phyloP scores from a whole-genome alignment of 2,113 vertebrate genomes.

The Delphinapterus leucas region DNA sequence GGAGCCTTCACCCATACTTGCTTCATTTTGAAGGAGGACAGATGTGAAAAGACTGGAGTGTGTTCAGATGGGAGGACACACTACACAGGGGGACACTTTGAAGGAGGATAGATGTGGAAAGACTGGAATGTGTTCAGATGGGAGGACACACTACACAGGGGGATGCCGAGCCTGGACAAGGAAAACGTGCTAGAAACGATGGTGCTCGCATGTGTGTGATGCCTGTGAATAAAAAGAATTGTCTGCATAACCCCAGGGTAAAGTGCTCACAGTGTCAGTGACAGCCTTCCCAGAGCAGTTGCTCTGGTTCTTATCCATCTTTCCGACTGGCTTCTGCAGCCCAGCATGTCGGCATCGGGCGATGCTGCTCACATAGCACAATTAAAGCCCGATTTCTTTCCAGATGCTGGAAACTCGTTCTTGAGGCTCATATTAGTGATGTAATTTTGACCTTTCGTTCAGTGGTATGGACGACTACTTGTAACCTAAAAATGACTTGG shows the following conservation, averaged over 20 bases:
- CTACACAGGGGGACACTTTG: too few species aligned
- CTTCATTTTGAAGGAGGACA: neutral
- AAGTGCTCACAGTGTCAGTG: too few species aligned
- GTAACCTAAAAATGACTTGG: neutral
- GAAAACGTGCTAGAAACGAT: neutral
- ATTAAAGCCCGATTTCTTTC: neutral
- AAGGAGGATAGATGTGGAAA: neutral
- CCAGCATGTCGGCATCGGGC: too few species aligned
- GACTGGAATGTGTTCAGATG: neutral
- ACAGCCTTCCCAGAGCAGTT: neutral
- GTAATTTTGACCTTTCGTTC: neutral
- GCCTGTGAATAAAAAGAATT: neutral
- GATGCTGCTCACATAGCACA: fast-evolving
- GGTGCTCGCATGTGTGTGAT: neutral
- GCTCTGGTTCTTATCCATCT: neutral
- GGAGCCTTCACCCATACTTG: neutral
- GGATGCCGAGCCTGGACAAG: neutral
- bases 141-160: neutral
- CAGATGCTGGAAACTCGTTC: neutral
- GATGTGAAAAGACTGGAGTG: neutral
- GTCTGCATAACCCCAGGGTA: neutral
- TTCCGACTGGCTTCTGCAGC: neutral
- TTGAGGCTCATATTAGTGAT: neutral
- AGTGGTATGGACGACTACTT: neutral
- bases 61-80: neutral